Percentiles rank a stretch among this genome's conserved stretches.
Conservation (phyloP, 2,113 vertebrate species). For the Pandion haliaetus region DNA sequence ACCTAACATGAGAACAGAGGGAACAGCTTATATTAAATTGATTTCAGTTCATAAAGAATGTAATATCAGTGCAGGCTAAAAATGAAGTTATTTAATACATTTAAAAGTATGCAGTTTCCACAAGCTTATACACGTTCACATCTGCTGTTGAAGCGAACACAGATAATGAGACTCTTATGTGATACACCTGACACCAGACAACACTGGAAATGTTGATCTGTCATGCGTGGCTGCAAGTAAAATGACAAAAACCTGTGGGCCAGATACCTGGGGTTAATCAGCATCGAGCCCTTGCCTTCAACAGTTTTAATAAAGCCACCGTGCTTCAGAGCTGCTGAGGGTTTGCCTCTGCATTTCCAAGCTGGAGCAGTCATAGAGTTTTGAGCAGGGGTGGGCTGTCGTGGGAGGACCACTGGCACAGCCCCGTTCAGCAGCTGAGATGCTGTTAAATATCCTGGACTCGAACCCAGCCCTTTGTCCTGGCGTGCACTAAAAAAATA, state of each 20-base stretch:
- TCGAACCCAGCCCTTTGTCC: not conserved
- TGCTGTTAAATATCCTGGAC: not conserved
- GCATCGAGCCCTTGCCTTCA: not conserved
- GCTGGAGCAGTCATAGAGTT: rapidly evolving
- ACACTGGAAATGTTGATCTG: not conserved
- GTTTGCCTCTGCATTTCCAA: not conserved
- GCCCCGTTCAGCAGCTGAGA: not conserved
- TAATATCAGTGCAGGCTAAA: not conserved
- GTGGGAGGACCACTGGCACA: not conserved
- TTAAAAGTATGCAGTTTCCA: not conserved
- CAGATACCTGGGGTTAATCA: not conserved
- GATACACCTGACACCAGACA: not conserved
- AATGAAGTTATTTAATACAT: not conserved
- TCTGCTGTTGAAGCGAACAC: not conserved
- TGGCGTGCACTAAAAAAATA: not conserved
- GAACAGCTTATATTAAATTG: not conserved
- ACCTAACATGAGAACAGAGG: not conserved
- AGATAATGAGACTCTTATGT: not conserved
- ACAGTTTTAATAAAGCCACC: rapidly evolving
- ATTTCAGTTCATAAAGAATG: not conserved
- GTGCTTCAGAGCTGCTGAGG: rapidly evolving
- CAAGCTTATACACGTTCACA: not conserved
- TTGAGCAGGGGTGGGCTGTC: not conserved
- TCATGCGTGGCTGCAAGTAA: not conserved
- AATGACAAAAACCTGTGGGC: not conserved